A percentile compares a stretch with the other conserved stretches of the same genome.
phyloP scores from a whole-genome alignment of 2,888 invertebrate species.

The Chironomus riparius region DNA sequence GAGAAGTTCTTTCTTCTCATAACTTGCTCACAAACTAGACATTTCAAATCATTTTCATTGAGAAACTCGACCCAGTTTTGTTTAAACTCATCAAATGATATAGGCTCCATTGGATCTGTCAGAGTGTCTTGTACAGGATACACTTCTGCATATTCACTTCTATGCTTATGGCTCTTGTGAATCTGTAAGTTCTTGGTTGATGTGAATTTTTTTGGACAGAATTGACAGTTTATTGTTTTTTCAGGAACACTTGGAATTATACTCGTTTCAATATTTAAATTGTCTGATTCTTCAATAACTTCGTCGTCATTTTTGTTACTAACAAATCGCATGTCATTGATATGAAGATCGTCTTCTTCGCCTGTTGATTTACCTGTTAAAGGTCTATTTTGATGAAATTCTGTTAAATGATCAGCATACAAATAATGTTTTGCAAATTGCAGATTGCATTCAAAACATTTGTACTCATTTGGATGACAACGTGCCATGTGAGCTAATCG shows the following conservation, averaged over 20 bases:
- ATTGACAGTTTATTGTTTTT: background rate
- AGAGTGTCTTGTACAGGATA: background rate
- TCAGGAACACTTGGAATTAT: background rate
- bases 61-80: background rate
- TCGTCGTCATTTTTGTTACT: background rate
- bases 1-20: background rate
- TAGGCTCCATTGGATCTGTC: background rate
- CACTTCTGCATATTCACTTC: background rate
- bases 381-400: background rate
- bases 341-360: background rate
- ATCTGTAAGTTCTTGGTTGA: background rate
- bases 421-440: background rate
- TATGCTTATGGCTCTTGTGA: slow-evolving; percentile 9
- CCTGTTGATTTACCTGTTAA: background rate
- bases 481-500: slow-evolving; percentile 2
- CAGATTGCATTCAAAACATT: background rate
- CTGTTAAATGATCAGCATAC: background rate
- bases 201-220: background rate
- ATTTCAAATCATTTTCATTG: background rate
- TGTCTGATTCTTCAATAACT: background rate
- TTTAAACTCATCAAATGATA: background rate
- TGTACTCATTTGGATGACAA: slow-evolving; percentile 1
- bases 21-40: background rate
- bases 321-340: background rate
- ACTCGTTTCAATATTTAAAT: background rate